Evolutionary conservation across 2,113 vertebrate genomes (phyloP), one percentile per base, ranked within the genome.

Genomic region (Catharus bicknelli): DNA sequence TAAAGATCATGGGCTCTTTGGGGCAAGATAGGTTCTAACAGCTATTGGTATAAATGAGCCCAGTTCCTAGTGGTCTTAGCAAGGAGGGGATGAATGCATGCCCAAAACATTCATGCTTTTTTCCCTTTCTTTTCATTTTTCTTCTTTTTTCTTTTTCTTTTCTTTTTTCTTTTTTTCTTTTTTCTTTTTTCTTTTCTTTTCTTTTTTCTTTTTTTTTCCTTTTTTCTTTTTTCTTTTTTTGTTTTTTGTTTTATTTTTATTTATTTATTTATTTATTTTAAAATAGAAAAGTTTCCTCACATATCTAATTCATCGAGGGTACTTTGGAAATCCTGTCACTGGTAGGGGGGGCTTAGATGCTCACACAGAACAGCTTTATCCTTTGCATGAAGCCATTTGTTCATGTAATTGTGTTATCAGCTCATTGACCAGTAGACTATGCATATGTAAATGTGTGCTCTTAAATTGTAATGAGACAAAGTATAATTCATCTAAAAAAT

Each of bases 81-180:
- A 61, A 78, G 38, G 17, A 58, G 26, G 7, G 63, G 14, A 40
- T 19, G 38, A 91, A 43, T 9, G 54, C 14, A 81, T 68, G 42
- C 4, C 13, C 38, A 67, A 79, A 69, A 6, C 3, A 20, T 70
- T n/a, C 16, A n/a, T 11, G 36, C 1, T 6, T 9, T 13, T 13
- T 32, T 30, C 10, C 13, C 5, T 13, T 23, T 13, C 2, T 1
- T 9, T 18, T 8, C 5, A 2, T 5, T 11, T 32, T 16, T 1
- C 1, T 25, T 21, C 5, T 12, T 13, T 9, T 2, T 11, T 19
- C 3, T 9, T 6, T 12, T 7, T 18, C 3, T 5, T 9, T 9
- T 29, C 2, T 7, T 14, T 21, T 5, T 2, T 11, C 7, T 5
- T 43, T 19, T 27, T 7, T 10, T 3, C 5, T 8, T 5, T 27